Evolutionary conservation across 2,113 vertebrate genomes (phyloP).

Genomic region (Sula dactylatra): DNA sequence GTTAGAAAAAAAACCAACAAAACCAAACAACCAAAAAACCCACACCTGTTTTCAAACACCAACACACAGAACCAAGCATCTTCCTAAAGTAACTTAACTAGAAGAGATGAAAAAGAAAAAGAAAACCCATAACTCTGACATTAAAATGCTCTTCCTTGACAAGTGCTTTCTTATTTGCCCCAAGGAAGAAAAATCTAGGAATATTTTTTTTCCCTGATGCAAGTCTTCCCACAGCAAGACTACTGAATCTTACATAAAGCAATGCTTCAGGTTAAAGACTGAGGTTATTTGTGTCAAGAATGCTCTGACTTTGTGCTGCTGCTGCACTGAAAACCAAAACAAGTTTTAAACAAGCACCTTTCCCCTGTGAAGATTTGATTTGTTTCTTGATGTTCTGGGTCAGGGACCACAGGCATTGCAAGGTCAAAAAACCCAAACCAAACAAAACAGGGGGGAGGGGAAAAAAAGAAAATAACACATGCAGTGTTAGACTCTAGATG

Average conservation of each 20-base stretch:
- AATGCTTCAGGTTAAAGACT: background rate
- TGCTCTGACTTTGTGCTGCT: background rate
- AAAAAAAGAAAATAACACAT: background rate
- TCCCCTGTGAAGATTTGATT: background rate
- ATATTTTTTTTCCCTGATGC: background rate
- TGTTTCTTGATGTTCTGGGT: background rate
- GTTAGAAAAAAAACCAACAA: background rate
- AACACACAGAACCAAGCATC: background rate
- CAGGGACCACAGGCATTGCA: background rate
- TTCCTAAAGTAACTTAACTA: background rate
- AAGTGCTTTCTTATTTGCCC: background rate
- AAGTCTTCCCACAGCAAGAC: background rate
- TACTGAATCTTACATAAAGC: background rate
- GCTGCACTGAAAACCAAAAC: background rate
- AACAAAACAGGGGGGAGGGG: background rate
- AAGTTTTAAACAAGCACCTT: background rate
- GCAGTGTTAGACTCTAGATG: background rate
- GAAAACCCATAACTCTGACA: background rate
- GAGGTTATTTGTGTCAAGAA: background rate
- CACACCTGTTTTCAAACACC: background rate
- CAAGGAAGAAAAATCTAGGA: background rate
- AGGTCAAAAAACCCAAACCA: background rate
- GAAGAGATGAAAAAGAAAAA: background rate
- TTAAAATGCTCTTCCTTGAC: background rate
- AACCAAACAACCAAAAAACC: background rate